phyloP scores from a whole-genome alignment of 2,113 vertebrate genomes.

The Trematomus loennbergii region DNA sequence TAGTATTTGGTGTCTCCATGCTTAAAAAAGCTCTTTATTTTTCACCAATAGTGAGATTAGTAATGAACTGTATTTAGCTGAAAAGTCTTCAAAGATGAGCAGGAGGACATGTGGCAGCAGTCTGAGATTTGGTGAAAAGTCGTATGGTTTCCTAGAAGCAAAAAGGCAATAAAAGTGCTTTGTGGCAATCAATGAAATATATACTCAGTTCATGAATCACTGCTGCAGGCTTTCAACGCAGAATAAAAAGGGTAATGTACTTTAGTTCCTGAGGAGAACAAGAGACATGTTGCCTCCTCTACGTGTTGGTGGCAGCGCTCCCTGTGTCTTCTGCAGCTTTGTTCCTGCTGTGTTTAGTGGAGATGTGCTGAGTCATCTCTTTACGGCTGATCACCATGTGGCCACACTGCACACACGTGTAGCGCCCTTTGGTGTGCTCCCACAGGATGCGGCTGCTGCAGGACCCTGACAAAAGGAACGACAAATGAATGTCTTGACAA shows the following conservation, averaged over 20 bases:
- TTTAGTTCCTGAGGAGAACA: neutral
- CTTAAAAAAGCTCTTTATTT: too few species aligned
- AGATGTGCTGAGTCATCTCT: slow-evolving; percentile 91
- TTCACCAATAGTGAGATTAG: neutral
- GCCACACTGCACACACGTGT: slow-evolving; percentile 92
- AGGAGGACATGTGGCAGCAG: too few species aligned
- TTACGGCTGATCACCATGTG: slow-evolving; percentile 85
- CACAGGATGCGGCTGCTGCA: slow-evolving; percentile 91
- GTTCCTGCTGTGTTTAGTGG: slow-evolving; percentile 82
- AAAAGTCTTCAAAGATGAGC: too few species aligned
- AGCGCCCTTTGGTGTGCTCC: slow-evolving; percentile 94
- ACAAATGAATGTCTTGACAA: neutral
- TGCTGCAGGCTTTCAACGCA: neutral
- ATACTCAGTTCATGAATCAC: neutral
- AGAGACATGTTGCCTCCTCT: neutral
- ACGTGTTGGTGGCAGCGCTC: slow-evolving; percentile 28
- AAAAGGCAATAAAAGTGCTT: neutral
- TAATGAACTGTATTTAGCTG: neutral
- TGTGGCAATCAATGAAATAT: neutral
- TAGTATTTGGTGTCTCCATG: too few species aligned
- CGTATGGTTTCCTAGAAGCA: too few species aligned
- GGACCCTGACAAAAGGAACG: slow-evolving; percentile 75
- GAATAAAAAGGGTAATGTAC: neutral
- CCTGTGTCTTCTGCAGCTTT: slow-evolving; percentile 76
- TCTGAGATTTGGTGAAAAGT: too few species aligned